Base-by-base conservation (phyloP, 2,888 invertebrate genomes). In the Pachydiplax longipennis region DNA sequence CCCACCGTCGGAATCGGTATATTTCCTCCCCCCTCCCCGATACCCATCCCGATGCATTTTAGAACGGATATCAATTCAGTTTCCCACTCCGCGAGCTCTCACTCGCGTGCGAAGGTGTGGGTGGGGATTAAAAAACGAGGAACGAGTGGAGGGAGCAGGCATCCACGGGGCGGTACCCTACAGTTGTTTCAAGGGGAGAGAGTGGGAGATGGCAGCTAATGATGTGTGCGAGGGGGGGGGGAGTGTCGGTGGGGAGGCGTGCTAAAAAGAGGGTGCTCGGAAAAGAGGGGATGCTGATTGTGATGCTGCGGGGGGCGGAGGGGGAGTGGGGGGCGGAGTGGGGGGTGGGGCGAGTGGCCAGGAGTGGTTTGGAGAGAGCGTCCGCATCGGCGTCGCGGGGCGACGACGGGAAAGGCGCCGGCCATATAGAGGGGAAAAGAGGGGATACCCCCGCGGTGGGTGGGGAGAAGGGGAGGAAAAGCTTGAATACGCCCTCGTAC, bases 31-130 rank as follows among this genome's bases (percentile, higher is more conserved):
- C 81, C 40, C 40, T 0, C 81, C 44, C 18, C 2, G 37, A 22
- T 40, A 12, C 40, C 58, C 87, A n/a, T 53, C 25, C 22, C 35
- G 87, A 87, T 87, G 87, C 87, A 87, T 87, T 87, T 87, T 37
- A 37, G 58, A 83, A 83, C 83, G 83, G 87, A 87, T 87, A 87
- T 87, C 87, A 87, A 87, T 87, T 87, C 61, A 65, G 61, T 87
- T 61, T 2, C 40, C 37, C 31, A 31, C 81, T 40, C 81, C n/a
- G 18, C 35, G 15, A 18, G 18, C 80, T n/a, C 65, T n/a, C 65
- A n/a, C 65, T 73, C 73, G 73, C 73, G 65, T 65, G 65, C 65
- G 65, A 65, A 25, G 73, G 31, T 31, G 73, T 73, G 73, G 25
- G 73, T 25, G 73, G 25, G 61, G 58, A 58, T 13, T 22, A 61